phyloP scores from a whole-genome alignment of 2,797 vertebrate genomes.

The Gallinago nigripennis region DNA sequence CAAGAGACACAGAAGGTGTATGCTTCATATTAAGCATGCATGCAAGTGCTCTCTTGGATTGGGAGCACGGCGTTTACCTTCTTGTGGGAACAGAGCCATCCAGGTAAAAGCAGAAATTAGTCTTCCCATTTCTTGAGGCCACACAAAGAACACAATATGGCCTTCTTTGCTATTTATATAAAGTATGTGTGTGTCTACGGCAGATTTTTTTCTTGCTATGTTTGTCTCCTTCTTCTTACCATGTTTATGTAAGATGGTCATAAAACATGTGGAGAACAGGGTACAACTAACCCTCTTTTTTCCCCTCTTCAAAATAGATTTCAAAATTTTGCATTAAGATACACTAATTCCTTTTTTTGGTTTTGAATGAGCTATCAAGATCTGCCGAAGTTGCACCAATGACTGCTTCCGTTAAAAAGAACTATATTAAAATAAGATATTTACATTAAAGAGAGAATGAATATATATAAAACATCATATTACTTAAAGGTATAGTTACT shows the following conservation, averaged over 20 bases:
- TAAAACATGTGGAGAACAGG: not conserved
- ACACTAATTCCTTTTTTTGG: not conserved
- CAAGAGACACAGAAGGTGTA: not conserved
- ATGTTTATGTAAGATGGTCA: not conserved
- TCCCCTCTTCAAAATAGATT: not conserved
- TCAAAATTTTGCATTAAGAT: not conserved
- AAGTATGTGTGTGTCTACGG: not conserved
- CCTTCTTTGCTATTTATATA: not conserved
- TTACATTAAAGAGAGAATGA: not conserved
- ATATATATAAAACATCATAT: not conserved
- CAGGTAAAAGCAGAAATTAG: not conserved
- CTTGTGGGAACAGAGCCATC: not conserved
- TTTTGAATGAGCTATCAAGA: not conserved
- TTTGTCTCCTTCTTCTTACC: not conserved
- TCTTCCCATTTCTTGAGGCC: not conserved
- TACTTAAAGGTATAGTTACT: not conserved
- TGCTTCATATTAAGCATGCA: not conserved
- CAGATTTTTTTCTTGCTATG: not conserved
- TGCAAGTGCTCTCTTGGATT: not conserved
- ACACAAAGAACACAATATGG: not conserved
- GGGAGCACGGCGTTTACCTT: not conserved
- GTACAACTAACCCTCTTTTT: not conserved
- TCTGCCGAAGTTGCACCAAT: not conserved
- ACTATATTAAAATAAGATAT: not conserved
- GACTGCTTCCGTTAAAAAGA: not conserved